phyloP scores from a whole-genome alignment of 2,888 invertebrate genomes.

The Bugula neritina region DNA sequence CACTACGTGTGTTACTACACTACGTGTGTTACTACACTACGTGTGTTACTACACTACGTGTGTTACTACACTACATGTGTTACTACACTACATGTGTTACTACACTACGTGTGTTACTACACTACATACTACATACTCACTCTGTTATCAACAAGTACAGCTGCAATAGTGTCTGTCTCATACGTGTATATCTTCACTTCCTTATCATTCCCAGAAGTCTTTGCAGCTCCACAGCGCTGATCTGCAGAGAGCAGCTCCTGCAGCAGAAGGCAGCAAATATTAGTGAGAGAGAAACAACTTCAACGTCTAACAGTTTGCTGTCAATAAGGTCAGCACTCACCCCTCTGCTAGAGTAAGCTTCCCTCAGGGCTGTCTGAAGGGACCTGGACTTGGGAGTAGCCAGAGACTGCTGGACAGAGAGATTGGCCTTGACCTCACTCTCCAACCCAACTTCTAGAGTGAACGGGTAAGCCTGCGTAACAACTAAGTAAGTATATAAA shows the following conservation, averaged over 20 bases:
- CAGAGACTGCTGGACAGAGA: constrained; percentile 39
- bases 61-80: too few relatives aligned
- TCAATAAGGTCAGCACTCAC: too few relatives aligned
- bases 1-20: too few relatives aligned
- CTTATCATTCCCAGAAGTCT: constrained; percentile 32
- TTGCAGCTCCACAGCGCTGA: background rate
- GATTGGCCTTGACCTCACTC: constrained; percentile 35
- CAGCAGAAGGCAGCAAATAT: too few relatives aligned
- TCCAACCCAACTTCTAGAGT: constrained; percentile 43
- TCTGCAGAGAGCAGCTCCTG: constrained; percentile 3
- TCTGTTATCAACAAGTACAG: constrained; percentile 45
- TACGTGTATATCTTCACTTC: constrained; percentile 44
- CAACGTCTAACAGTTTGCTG: too few relatives aligned
- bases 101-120: too few relatives aligned
- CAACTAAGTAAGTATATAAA: too few relatives aligned
- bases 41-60: too few relatives aligned
- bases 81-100: too few relatives aligned
- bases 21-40: too few relatives aligned
- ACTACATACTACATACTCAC: constrained; percentile 32
- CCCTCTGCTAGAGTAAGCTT: constrained; percentile 28
- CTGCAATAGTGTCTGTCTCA: constrained; percentile 38
- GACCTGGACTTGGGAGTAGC: constrained; percentile 32
- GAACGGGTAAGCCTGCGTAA: constrained; percentile 47
- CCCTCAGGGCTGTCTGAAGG: constrained; percentile 37
- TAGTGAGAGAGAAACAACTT: too few relatives aligned